Evolutionary conservation across 2,888 invertebrate genomes (phyloP).

Genomic region (Tineola bisselliella): DNA sequence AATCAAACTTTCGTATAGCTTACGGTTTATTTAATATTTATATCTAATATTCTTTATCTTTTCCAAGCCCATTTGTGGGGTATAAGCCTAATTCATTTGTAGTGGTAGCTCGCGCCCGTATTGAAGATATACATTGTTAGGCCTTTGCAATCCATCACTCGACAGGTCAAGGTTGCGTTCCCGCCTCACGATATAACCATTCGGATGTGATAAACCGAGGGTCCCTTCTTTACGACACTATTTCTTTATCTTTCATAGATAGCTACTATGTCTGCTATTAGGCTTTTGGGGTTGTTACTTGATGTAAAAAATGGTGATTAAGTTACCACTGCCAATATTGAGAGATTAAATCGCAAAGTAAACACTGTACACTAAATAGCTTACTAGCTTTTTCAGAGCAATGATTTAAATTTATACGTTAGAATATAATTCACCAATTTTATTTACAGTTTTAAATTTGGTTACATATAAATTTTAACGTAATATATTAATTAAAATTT

Average conservation of each 20-base stretch:
- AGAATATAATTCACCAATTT: too few relatives aligned
- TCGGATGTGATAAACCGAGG: neutral
- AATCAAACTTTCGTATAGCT: too few relatives aligned
- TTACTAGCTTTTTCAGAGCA: too few relatives aligned
- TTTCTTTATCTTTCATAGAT: neutral
- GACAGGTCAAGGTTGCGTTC: conserved; percentile 1
- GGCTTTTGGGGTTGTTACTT: neutral
- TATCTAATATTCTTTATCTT: too few relatives aligned
- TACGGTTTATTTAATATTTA: too few relatives aligned
- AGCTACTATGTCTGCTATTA: neutral
- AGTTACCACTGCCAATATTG: too few relatives aligned
- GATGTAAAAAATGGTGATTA: neutral
- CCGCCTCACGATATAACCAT: neutral
- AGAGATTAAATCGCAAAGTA: too few relatives aligned
- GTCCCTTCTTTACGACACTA: neutral
- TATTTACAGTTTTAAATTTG: too few relatives aligned
- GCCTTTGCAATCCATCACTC: neutral
- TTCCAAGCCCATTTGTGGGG: too few relatives aligned
- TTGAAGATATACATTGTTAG: neutral
- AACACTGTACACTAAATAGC: too few relatives aligned
- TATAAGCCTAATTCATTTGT: neutral
- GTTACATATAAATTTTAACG: too few relatives aligned
- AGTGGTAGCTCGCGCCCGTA: neutral
- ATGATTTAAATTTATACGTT: neutral
- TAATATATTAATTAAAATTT: too few relatives aligned